Evolutionary conservation across 2,888 invertebrate genomes (phyloP).

Genomic region (Nipponacmea schrenckii): DNA sequence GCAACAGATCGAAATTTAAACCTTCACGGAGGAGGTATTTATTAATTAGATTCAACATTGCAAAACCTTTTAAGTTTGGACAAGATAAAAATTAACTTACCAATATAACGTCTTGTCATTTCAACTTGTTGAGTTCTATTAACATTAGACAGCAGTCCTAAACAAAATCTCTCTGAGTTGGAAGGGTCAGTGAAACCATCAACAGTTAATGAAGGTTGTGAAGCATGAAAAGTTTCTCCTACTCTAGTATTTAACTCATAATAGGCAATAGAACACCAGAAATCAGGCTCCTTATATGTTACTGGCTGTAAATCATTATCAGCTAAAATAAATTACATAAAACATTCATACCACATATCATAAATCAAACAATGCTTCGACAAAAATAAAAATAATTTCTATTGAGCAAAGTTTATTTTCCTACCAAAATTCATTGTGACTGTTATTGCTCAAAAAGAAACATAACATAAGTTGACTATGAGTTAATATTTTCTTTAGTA

Average conservation of each 20-base stretch:
- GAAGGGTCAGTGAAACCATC: conserved; percentile 99
- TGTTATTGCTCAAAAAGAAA: too few relatives aligned
- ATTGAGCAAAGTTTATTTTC: background rate
- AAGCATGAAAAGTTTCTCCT: conserved; percentile 97
- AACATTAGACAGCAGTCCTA: conserved; percentile 94
- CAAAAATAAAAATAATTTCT: background rate
- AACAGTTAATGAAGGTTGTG: conserved; percentile 94
- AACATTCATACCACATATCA: too few relatives aligned
- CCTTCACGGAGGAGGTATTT: too few relatives aligned
- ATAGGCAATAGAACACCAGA: conserved; percentile 99
- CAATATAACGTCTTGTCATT: conserved; percentile 80
- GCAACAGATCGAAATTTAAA: too few relatives aligned
- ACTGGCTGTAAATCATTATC: conserved; percentile 71
- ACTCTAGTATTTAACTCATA: conserved; percentile 97
- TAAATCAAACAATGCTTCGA: background rate
- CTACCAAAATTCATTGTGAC: background rate
- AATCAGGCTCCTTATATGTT: conserved; percentile 95
- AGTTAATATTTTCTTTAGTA: too few relatives aligned
- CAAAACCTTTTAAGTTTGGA: too few relatives aligned
- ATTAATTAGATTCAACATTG: too few relatives aligned
- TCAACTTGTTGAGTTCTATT: conserved; percentile 96
- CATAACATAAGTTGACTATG: too few relatives aligned
- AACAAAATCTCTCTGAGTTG: conserved; percentile 95
- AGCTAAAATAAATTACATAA: conserved; percentile 41
- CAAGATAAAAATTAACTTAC: conserved; percentile 34